Evolutionary conservation across 2,888 invertebrate species (phyloP).

Genomic region (Bruchidius siliquastri): DNA sequence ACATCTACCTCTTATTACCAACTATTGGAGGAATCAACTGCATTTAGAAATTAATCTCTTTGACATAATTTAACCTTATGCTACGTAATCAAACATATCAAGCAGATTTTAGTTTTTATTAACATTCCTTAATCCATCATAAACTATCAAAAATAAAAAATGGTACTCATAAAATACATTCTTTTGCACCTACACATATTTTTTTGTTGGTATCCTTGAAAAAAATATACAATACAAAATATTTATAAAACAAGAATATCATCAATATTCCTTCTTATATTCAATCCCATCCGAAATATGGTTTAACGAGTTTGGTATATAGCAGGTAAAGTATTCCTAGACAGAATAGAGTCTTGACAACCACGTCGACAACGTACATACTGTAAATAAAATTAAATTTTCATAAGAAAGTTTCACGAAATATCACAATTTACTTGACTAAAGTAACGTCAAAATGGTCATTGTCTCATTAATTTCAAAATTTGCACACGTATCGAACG

Average conservation of each 20-base stretch:
- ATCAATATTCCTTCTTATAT: neutral
- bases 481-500: too few relatives aligned
- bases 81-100: neutral
- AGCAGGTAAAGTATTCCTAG: conserved; percentile 25
- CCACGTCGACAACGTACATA: conserved; percentile 32
- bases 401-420: neutral
- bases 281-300: conserved; percentile 8
- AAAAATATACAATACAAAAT: neutral
- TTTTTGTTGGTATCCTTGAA: neutral
- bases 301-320: conserved; percentile 20
- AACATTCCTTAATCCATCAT: neutral
- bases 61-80: too few relatives aligned
- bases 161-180: neutral
- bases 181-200: neutral
- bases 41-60: too few relatives aligned
- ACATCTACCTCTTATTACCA: too few relatives aligned
- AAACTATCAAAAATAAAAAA: neutral
- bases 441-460: too few relatives aligned
- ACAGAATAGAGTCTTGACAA: conserved; percentile 25
- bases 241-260: neutral
- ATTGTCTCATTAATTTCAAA: too few relatives aligned
- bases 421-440: too few relatives aligned
- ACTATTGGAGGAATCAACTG: too few relatives aligned
- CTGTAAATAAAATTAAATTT: conserved; percentile 25
- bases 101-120: neutral